phyloP scores from a whole-genome alignment of 2,888 invertebrate genomes.

The Tipula lateralis region DNA sequence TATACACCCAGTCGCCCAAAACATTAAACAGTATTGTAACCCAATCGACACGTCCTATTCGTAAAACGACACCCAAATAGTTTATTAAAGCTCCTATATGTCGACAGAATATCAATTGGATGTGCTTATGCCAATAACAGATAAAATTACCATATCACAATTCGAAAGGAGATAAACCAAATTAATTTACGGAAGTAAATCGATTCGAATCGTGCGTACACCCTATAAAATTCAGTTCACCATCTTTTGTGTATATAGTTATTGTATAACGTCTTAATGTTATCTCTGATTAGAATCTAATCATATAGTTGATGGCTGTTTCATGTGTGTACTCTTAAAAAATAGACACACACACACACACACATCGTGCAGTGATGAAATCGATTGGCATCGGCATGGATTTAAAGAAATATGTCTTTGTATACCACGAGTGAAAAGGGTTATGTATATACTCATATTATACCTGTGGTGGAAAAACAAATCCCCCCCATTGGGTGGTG shows the following conservation, averaged over 20 bases:
- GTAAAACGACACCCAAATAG: too few relatives aligned
- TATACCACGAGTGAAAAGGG: not conserved
- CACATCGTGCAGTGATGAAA: not conserved
- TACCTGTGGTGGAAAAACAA: too few relatives aligned
- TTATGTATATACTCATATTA: not conserved
- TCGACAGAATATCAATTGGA: not conserved
- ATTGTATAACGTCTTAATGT: not conserved
- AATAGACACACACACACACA: not conserved
- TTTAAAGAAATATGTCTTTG: not conserved
- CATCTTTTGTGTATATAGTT: not conserved
- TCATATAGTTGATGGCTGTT: not conserved
- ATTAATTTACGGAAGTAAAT: not conserved
- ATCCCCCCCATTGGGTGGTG: not conserved
- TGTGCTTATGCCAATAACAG: not conserved
- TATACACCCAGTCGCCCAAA: too few relatives aligned
- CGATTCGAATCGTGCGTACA: not conserved
- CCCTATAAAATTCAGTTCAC: not conserved
- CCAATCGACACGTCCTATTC: too few relatives aligned
- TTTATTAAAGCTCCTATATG: not conserved
- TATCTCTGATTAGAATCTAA: not conserved
- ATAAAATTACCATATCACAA: not conserved
- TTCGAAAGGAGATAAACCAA: not conserved
- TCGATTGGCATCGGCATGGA: not conserved
- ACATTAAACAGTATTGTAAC: too few relatives aligned
- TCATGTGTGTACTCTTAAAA: not conserved